Conservation (phyloP, 2,888 invertebrate species). For the Athalia rosae region DNA sequence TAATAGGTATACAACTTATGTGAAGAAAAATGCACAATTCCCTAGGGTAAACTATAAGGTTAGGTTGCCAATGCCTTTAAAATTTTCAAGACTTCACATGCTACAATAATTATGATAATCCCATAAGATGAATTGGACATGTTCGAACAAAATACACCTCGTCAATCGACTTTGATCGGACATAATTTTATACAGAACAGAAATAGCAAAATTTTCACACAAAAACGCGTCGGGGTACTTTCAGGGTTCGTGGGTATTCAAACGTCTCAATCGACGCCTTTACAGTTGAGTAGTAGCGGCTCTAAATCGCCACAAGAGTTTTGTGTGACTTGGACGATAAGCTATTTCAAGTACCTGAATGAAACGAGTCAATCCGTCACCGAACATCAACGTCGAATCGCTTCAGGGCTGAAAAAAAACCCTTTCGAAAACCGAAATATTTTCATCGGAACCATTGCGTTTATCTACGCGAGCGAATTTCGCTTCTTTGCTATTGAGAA, state of each 20-base stretch:
- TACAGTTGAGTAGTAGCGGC: slow-evolving; percentile 17
- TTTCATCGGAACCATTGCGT: not conserved
- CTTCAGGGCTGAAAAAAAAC: slow-evolving; percentile 12
- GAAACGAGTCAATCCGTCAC: slow-evolving; percentile 32
- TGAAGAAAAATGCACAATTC: slow-evolving; percentile 43
- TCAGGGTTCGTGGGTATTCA: not conserved
- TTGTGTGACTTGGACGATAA: slow-evolving; percentile 20
- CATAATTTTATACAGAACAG: slow-evolving; percentile 24
- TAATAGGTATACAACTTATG: slow-evolving; percentile 15
- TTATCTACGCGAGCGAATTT: slow-evolving; percentile 16
- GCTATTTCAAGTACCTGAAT: slow-evolving; percentile 9
- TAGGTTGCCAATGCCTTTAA: slow-evolving; percentile 70
- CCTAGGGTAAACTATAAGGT: slow-evolving; percentile 40
- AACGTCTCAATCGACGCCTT: not conserved
- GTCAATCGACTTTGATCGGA: slow-evolving; percentile 5
- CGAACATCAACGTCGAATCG: slow-evolving; percentile 20
- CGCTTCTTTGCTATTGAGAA: slow-evolving; percentile 24
- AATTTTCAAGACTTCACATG: slow-evolving; percentile 53
- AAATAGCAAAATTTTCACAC: slow-evolving; percentile 23
- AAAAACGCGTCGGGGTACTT: slow-evolving; percentile 14
- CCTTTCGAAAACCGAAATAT: slow-evolving; percentile 5
- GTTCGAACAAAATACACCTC: slow-evolving; percentile 15
- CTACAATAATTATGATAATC: slow-evolving; percentile 36
- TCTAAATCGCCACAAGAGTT: slow-evolving; percentile 23
- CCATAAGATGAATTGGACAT: slow-evolving; percentile 23